A percentile compares a stretch with the other conserved stretches of the same genome.
Evolutionary conservation across 2,888 invertebrate species (phyloP).

Genomic region (Cryptocheilus praepositus): DNA sequence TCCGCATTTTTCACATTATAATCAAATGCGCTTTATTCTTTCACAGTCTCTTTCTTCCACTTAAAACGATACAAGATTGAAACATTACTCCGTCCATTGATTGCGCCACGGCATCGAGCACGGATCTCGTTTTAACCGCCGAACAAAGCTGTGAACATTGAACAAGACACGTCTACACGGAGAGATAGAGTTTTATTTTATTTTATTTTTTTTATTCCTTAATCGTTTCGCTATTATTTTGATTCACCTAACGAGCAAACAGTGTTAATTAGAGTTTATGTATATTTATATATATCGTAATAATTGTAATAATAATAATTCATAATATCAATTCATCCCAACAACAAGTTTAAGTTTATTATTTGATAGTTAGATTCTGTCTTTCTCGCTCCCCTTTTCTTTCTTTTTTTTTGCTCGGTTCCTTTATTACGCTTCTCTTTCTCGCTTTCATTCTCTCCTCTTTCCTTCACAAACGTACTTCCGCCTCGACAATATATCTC

Average conservation of each 20-base stretch:
- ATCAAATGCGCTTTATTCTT: not conserved
- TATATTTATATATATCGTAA: conserved; percentile 56
- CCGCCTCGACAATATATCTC: conserved; percentile 61
- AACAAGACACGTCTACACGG: conserved; percentile 68
- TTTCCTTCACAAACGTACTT: conserved; percentile 52
- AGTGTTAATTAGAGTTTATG: conserved; percentile 70
- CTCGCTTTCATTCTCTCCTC: conserved; percentile 26
- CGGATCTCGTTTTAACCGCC: conserved; percentile 22
- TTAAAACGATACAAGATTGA: conserved; percentile 19
- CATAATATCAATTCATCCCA: conserved; percentile 67
- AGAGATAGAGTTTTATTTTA: conserved; percentile 61
- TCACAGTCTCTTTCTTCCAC: not conserved
- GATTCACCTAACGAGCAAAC: conserved; percentile 69
- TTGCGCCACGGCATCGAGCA: conserved; percentile 1
- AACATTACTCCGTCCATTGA: conserved; percentile 30
- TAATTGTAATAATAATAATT: conserved; percentile 61
- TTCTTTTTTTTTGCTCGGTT: conserved; percentile 35
- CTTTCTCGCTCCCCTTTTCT: conserved; percentile 40
- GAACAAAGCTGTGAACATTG: conserved; percentile 63
- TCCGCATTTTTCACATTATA: not conserved
- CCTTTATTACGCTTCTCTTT: conserved; percentile 35
- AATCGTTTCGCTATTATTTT: conserved; percentile 33
- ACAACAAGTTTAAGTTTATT: conserved; percentile 68
- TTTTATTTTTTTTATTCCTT: conserved; percentile 29
- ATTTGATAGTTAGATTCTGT: conserved; percentile 54